Percentiles rank a stretch among this genome's conserved stretches.
Evolutionary conservation across 2,113 vertebrate genomes (phyloP).

Genomic region (Mystacornis crossleyi): DNA sequence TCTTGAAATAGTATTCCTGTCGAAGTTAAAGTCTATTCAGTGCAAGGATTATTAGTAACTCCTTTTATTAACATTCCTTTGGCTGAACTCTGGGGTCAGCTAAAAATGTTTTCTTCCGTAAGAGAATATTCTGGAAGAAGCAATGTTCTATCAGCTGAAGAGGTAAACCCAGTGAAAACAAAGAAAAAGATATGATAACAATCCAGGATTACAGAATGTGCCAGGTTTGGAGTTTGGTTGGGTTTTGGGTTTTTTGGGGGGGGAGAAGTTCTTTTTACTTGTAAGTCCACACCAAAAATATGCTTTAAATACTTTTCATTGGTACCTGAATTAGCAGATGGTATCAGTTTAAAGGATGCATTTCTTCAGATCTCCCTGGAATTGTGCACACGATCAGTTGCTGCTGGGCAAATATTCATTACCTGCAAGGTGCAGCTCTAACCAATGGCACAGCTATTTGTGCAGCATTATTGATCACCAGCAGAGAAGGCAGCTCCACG

Average conservation of each 20-base stretch:
- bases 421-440: neutral
- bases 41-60: neutral
- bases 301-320: neutral
- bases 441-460: neutral
- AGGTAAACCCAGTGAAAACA: neutral
- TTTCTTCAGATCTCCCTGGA: neutral
- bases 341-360: neutral
- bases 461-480: conserved; percentile 5
- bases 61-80: neutral
- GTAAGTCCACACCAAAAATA: neutral
- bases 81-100: neutral
- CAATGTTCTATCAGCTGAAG: neutral
- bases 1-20: neutral
- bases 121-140: neutral
- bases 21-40: neutral
- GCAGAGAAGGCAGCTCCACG: neutral
- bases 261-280: neutral
- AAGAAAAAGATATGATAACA: neutral
- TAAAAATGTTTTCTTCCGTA: neutral
- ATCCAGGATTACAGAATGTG: neutral
- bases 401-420: neutral
- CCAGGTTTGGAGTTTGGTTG: neutral
- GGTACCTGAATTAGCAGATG: neutral
- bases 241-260: neutral
- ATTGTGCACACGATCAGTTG: neutral